These are phyloP conservation scores for Argyra leucocephala DNA, from an alignment of 2,888 invertebrate genomes.

Conservation along the genomic window DNA sequence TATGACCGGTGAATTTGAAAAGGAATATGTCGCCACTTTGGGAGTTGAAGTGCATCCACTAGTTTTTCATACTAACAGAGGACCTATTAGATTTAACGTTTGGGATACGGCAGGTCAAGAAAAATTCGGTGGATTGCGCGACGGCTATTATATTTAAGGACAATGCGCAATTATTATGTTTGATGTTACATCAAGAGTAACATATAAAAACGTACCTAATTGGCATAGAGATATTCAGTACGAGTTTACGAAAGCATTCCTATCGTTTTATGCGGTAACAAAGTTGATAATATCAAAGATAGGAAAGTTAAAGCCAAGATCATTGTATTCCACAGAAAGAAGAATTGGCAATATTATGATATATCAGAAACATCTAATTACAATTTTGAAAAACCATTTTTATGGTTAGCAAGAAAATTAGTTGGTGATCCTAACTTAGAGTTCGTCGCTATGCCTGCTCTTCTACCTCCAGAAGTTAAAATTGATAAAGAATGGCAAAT, in stretches of 20 bases:
- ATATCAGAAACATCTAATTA: constrained; percentile 99
- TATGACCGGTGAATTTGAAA: constrained; percentile 99
- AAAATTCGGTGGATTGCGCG: constrained; percentile 96
- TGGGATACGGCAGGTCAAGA: constrained; percentile 99
- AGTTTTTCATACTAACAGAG: constrained; percentile 95
- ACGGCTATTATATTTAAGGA: constrained; percentile 99
- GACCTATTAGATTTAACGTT: constrained; percentile 95
- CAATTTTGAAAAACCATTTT: constrained; percentile 99
- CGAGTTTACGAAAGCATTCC: constrained; percentile 99
- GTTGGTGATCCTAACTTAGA: constrained; percentile 98
- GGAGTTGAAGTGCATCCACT: constrained; percentile 99
- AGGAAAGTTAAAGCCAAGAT: constrained; percentile 99
- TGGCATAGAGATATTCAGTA: constrained; percentile 99
- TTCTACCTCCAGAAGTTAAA: constrained; percentile 94
- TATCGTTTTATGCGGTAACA: constrained; percentile 99
- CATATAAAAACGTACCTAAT: constrained; percentile 99
- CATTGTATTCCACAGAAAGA: constrained; percentile 98
- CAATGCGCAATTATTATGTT: constrained; percentile 98
- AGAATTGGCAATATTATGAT: constrained; percentile 99
- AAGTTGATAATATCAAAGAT: constrained; percentile 99
- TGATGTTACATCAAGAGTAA: constrained; percentile 97
- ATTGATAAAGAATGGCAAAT: constrained; percentile 97
- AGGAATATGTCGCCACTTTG: constrained; percentile 97
- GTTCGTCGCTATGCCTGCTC: constrained; percentile 97
- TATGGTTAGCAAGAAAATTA: constrained; percentile 97